These are phyloP conservation scores for Myotis daubentonii DNA, from an alignment of 2,797 vertebrate genomes.

Conservation along the genomic window DNA sequence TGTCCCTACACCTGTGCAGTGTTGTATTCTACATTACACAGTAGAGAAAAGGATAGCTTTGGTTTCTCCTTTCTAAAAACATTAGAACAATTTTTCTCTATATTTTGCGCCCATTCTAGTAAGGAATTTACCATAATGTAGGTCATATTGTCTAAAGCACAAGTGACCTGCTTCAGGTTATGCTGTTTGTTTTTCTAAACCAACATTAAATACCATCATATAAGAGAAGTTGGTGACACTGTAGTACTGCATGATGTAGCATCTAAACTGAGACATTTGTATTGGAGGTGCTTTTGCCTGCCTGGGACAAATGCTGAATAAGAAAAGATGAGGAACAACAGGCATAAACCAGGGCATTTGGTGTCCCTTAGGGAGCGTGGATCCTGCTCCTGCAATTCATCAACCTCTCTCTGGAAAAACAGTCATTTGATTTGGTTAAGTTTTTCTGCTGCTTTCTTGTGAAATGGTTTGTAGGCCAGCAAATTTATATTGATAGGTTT, in stretches of 20 bases:
- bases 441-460: not conserved
- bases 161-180: not conserved
- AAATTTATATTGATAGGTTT: slow-evolving; percentile 3
- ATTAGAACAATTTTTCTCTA: not conserved
- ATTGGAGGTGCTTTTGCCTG: not conserved
- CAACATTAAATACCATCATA: not conserved
- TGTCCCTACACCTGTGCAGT: not conserved
- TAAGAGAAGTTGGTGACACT: not conserved
- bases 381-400: not conserved
- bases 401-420: not conserved
- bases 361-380: not conserved
- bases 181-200: not conserved
- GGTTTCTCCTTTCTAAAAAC: slow-evolving; percentile 27
- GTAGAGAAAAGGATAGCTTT: not conserved
- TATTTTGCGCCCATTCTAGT: not conserved
- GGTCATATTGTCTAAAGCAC: not conserved
- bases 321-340: not conserved
- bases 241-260: not conserved
- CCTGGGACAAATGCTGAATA: not conserved
- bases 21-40: slow-evolving; percentile 9
- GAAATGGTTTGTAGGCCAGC: not conserved
- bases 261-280: not conserved
- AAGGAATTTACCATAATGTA: not conserved
- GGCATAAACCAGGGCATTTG: not conserved
- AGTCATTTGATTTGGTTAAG: not conserved